Conservation (phyloP, 1,140 invertebrate genomes). For the Drosophila takahashii region DNA sequence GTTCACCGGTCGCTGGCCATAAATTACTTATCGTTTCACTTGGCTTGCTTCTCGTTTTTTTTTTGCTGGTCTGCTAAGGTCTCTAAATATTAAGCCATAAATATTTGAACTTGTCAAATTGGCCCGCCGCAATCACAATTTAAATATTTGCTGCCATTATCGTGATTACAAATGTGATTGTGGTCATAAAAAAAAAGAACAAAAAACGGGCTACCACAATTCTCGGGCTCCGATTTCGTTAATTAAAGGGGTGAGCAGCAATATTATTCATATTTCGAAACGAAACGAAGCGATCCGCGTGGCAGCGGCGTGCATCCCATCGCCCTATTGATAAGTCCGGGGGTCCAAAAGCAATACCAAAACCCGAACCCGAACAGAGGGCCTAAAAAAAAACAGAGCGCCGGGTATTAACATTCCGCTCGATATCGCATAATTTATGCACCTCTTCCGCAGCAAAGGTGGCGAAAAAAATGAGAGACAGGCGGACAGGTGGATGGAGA, state of each 20-base stretch:
- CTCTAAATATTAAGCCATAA: constrained; percentile 39
- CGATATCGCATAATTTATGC: constrained; percentile 66
- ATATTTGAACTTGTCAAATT: constrained; percentile 45
- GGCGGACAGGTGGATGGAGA: not conserved
- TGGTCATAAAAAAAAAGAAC: constrained; percentile 4
- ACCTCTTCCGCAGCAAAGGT: constrained; percentile 42
- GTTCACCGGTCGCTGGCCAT: constrained; percentile 12
- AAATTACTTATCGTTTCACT: constrained; percentile 36
- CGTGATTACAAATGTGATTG: constrained; percentile 24
- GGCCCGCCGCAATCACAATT: constrained; percentile 20
- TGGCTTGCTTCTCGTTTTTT: not conserved
- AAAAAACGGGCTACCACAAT: constrained; percentile 13
- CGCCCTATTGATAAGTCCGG: constrained; percentile 14
- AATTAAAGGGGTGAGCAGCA: constrained; percentile 24
- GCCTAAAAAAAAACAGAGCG: no score
- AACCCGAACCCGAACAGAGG: constrained; percentile 1
- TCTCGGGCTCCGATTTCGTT: constrained; percentile 27
- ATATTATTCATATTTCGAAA: not conserved
- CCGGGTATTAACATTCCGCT: constrained; percentile 38
- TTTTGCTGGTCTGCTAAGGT: not conserved
- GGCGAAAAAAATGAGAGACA: not conserved
- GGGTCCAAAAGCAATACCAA: no score
- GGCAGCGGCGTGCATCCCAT: constrained; percentile 27
- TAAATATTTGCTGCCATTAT: constrained; percentile 37
- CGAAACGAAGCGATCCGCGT: constrained; percentile 14